Percentiles rank a stretch among this genome's conserved stretches.
These are phyloP conservation scores for Anadara kagoshimensis DNA, from an alignment of 1,140 invertebrate species.

Conservation along the genomic window DNA sequence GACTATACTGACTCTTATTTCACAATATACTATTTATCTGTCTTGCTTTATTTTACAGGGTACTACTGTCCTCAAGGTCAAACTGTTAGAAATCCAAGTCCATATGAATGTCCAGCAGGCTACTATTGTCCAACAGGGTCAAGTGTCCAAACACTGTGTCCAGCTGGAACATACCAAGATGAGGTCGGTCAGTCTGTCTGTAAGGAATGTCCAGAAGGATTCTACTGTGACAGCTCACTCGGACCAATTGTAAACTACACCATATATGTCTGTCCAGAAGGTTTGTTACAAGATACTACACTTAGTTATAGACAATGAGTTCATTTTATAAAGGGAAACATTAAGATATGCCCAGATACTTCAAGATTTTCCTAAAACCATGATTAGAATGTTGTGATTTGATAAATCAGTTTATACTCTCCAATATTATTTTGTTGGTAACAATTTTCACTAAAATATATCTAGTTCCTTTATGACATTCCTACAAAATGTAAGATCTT, in stretches of 20 bases:
- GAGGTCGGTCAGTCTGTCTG: conserved; percentile 50
- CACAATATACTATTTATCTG: too few relatives aligned
- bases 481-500: too few relatives aligned
- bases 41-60: conserved; percentile 41
- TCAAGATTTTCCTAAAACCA: too few relatives aligned
- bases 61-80: conserved; percentile 68
- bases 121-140: conserved; percentile 61
- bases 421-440: too few relatives aligned
- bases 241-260: conserved; percentile 63
- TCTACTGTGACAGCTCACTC: conserved; percentile 64
- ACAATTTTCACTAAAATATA: too few relatives aligned
- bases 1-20: too few relatives aligned
- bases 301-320: neutral
- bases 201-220: conserved; percentile 63
- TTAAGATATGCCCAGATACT: too few relatives aligned
- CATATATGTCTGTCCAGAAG: conserved; percentile 58
- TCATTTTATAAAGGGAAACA: too few relatives aligned
- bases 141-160: conserved; percentile 51
- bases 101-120: conserved; percentile 65
- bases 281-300: conserved; percentile 32
- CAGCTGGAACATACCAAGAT: conserved; percentile 65
- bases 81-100: conserved; percentile 53
- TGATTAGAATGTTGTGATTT: too few relatives aligned
- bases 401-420: too few relatives aligned
- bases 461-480: too few relatives aligned